Evolutionary conservation across 2,888 invertebrate species (phyloP), one percentile per base, ranked within the genome.

Genomic region (Polietes domitor): DNA sequence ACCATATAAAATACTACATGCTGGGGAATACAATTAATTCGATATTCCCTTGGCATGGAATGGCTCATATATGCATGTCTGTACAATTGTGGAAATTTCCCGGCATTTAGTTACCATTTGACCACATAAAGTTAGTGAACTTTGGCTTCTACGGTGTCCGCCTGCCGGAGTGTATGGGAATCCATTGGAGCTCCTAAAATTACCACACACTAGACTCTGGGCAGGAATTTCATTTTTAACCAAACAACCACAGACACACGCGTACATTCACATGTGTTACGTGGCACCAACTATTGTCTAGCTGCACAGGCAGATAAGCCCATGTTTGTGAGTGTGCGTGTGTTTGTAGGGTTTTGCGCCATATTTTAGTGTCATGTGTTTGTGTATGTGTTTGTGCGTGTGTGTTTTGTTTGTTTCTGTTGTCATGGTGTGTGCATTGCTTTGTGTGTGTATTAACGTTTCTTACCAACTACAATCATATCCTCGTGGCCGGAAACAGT

Each of bases 391-490:
- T 43, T 2, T 47, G 47, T 73, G 21, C 17, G 61, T 24, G 61
- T 19, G 75, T 77, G 85, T n/a, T n/a, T n/a, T n/a, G n/a, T n/a
- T n/a, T n/a, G n/a, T n/a, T n/a, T n/a, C n/a, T n/a, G n/a, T n/a
- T n/a, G n/a, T n/a, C n/a, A n/a, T n/a, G 61, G 77, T 77, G 70
- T 9, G 15, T 26, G 53, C 7, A 10, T 32, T 9, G 41, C 12
- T 73, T 19, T 47, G 26, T 58, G 58, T 65, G 75, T 19, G 19
- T 26, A 26, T 24, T 61, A 68, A 68, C 24, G 41, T 68, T 86
- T 92, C 94, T 93, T 93, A 96, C 96, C 96, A 82, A 96, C 95
- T 88, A 96, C 95, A 87, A 94, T 92, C 95, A 96, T 95, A 90
- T 96, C 95, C 70, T 94, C 94, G 90, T 95, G 95, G 89, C 95